These are phyloP conservation scores for Danio tinwini DNA, from an alignment of 2,797 vertebrate genomes.

Conservation along the genomic window DNA sequence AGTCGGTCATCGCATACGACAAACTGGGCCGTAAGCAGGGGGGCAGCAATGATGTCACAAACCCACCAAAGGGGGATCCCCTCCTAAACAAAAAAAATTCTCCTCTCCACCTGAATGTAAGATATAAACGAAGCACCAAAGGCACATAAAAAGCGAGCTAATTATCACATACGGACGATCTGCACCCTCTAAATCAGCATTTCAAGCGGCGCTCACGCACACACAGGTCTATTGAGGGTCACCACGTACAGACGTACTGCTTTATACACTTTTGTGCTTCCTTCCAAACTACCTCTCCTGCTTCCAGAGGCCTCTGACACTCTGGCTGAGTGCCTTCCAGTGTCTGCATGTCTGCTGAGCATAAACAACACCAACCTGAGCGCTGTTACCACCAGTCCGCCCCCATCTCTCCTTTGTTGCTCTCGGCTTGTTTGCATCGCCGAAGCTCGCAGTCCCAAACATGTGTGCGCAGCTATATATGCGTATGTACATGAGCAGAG, in stretches of 20 bases:
- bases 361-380: slow-evolving; percentile 51
- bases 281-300: slow-evolving; percentile 38
- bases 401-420: slow-evolving; percentile 59
- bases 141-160: background rate
- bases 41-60: slow-evolving; percentile 74
- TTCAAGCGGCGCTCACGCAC: slow-evolving; percentile 27
- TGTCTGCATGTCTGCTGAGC: slow-evolving; percentile 30
- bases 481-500: slow-evolving; percentile 40
- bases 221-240: slow-evolving; percentile 40
- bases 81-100: slow-evolving; percentile 48
- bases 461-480: slow-evolving; percentile 43
- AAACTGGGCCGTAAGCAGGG: slow-evolving; percentile 80
- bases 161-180: slow-evolving; percentile 12
- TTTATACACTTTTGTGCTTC: slow-evolving; percentile 32
- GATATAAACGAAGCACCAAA: background rate
- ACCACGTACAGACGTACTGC: slow-evolving; percentile 21
- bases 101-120: background rate
- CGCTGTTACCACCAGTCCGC: slow-evolving; percentile 60
- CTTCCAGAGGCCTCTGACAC: slow-evolving; percentile 54
- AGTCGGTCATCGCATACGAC: slow-evolving; percentile 84
- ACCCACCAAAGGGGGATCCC: slow-evolving; percentile 45
- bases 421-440: slow-evolving; percentile 71
- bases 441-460: slow-evolving; percentile 67
- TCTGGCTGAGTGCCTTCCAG: slow-evolving; percentile 54
- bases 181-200: slow-evolving; percentile 17